These are phyloP conservation scores for Tethea ocularis DNA, from an alignment of 2,888 invertebrate genomes.

Conservation along the genomic window DNA sequence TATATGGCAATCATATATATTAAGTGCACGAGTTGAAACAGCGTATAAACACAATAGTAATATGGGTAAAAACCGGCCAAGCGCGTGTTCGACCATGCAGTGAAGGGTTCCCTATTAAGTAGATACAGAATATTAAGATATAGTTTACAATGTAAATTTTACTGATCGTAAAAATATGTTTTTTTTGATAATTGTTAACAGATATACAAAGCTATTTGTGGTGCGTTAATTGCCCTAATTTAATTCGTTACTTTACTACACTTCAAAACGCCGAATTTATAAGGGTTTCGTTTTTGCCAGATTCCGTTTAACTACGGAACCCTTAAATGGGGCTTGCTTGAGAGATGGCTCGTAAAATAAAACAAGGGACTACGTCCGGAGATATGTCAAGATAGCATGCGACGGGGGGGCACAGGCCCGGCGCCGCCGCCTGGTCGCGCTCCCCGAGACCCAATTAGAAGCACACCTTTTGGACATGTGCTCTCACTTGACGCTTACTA, in stretches of 20 bases:
- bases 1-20: slow-evolving; percentile 58
- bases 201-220: too few species aligned
- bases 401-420: slow-evolving; percentile 67
- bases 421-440: slow-evolving; percentile 64
- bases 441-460: slow-evolving; percentile 80
- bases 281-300: too few species aligned
- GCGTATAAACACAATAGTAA: slow-evolving; percentile 69
- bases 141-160: too few species aligned
- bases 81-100: too few species aligned
- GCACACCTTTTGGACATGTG: slow-evolving; percentile 83
- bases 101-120: too few species aligned
- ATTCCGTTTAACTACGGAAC: too few species aligned
- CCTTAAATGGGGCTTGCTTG: slow-evolving; percentile 44
- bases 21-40: slow-evolving; percentile 66
- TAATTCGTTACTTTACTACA: too few species aligned
- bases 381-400: slow-evolving; percentile 81
- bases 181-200: too few species aligned
- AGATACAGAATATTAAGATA: too few species aligned
- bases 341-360: slow-evolving; percentile 82
- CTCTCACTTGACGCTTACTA: slow-evolving; percentile 74
- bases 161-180: too few species aligned
- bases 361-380: slow-evolving; percentile 80
- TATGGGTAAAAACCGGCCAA: slow-evolving; percentile 47
- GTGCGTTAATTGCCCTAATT: too few species aligned
- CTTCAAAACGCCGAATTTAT: too few species aligned